Conservation (phyloP, 2,888 invertebrate species). For the Itoplectis maculator region DNA sequence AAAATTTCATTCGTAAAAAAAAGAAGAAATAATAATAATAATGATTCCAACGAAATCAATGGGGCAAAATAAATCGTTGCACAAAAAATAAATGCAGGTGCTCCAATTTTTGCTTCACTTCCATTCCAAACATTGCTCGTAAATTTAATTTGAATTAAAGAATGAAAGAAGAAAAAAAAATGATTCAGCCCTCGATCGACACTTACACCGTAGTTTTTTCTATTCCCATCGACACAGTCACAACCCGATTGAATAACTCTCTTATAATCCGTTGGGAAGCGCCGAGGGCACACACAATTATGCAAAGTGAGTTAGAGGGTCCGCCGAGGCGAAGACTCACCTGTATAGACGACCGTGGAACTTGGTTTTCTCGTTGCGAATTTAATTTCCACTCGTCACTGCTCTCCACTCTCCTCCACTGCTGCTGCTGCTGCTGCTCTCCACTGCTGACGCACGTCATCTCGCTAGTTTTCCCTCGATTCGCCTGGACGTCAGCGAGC, state of each 20-base stretch:
- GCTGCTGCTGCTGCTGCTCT: slow-evolving; percentile 15
- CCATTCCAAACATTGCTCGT: background rate
- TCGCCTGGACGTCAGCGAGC: slow-evolving; percentile 29
- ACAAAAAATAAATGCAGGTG: too few relatives aligned
- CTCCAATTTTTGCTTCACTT: too few relatives aligned
- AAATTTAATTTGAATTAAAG: too few relatives aligned
- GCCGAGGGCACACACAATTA: slow-evolving; percentile 47
- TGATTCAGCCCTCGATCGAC: slow-evolving; percentile 22
- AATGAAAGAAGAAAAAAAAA: slow-evolving; percentile 51
- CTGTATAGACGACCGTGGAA: slow-evolving; percentile 24
- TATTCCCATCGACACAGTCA: slow-evolving; percentile 26
- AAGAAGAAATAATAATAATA: too few relatives aligned
- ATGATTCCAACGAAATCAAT: too few relatives aligned
- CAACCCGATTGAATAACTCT: slow-evolving; percentile 54
- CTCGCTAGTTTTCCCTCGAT: slow-evolving; percentile 34
- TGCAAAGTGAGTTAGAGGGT: slow-evolving; percentile 59
- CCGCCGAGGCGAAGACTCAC: slow-evolving; percentile 8
- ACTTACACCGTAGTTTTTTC: slow-evolving; percentile 23
- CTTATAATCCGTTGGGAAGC: slow-evolving; percentile 46
- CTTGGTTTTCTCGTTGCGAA: slow-evolving; percentile 59
- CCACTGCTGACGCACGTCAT: slow-evolving; percentile 28
- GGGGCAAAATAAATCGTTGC: too few relatives aligned
- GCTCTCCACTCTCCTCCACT: slow-evolving; percentile 17
- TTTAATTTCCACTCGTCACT: slow-evolving; percentile 57
- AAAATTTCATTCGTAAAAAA: too few relatives aligned